These are phyloP conservation scores for Acrossocheilus fasciatus DNA, from an alignment of 2,797 vertebrate species.

Conservation along the genomic window DNA sequence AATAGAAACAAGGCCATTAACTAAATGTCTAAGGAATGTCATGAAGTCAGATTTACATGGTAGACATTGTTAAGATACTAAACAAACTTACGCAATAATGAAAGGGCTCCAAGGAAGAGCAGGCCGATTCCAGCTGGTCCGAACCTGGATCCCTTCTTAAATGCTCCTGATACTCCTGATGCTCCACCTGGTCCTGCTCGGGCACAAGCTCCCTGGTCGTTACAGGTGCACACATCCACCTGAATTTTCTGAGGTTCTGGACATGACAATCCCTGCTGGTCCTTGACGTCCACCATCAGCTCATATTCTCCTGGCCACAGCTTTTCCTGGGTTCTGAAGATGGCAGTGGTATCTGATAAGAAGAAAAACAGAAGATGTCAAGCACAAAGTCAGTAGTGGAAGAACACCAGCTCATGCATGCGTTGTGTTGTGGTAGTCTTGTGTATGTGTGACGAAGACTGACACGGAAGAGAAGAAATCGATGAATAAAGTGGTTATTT, in stretches of 20 bases:
- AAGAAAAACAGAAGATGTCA: conserved; percentile 10
- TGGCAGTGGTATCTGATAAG: conserved; percentile 70
- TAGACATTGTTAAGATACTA: background rate
- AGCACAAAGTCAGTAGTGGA: background rate
- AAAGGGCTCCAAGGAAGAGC: conserved; percentile 73
- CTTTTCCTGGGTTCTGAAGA: conserved; percentile 63
- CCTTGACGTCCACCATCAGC: conserved; percentile 70
- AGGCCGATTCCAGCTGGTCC: conserved; percentile 74
- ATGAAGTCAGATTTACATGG: background rate
- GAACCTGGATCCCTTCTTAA: conserved; percentile 29
- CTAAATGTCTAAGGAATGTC: background rate
- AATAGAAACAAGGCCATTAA: too few species aligned
- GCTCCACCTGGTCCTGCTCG: fast-evolving
- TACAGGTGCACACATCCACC: conserved; percentile 75
- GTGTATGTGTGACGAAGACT: background rate
- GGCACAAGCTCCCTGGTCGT: conserved; percentile 57
- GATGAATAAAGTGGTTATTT: background rate
- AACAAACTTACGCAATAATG: conserved; percentile 76
- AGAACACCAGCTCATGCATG: background rate
- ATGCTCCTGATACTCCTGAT: fast-evolving
- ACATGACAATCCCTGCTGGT: conserved; percentile 72
- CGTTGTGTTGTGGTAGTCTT: background rate
- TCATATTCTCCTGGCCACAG: conserved; percentile 70
- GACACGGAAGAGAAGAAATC: background rate
- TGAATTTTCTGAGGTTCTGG: conserved; percentile 70